Evolutionary conservation across 2,888 invertebrate species (phyloP), one percentile per base, ranked within the genome.

Genomic region (Vesta saturnalis): DNA sequence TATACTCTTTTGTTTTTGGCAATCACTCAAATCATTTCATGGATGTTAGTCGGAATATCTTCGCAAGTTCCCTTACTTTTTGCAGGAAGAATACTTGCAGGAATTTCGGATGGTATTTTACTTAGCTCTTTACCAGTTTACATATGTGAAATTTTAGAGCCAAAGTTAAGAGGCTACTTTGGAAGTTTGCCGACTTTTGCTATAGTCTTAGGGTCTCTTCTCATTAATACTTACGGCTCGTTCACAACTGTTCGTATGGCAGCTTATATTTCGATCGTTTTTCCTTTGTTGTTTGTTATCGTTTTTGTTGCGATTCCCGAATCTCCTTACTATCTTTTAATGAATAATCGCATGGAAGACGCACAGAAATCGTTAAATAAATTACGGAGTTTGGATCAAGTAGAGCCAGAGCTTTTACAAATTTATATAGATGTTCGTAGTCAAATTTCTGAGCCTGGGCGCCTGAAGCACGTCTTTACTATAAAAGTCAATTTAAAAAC

Each of bases 401-500:
- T 82, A 1, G 73, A 76, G 8, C 72, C 77, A 3, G 82, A 83
- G 71, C 54, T 82, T 15, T 16, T 35, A 1, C 64, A 66, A 4
- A 67, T 82, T 8, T 70, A 72, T 10, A 55, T 43, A 1, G 80
- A 79, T 64, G 80, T 82, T 0, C 61, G 75, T 12, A 70, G 79
- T 15, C 81, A 82, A 69, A 77, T 78, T 69, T 77, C 78, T 1
- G 80, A 82, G 70, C 67, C 76, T 3, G 88, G 88, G n/a, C 84
- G 85, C 0, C 86, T 87, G 83, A 77, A 82, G 63, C 89, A 89
- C 76, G 79, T 89, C 30, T 77, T 89, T 60, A 82, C 82, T n/a
- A 87, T 87, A 74, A 84, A 85, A 4, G 86, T 86, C 0, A 89
- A 89, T 76, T 86, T 87, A 71, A 87, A 87, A 81, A 91, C 91